Percentiles rank a stretch among this genome's conserved stretches.
These are phyloP conservation scores for Stomatorhinus walkeri DNA, from an alignment of 2,797 vertebrate genomes.

Conservation along the genomic window DNA sequence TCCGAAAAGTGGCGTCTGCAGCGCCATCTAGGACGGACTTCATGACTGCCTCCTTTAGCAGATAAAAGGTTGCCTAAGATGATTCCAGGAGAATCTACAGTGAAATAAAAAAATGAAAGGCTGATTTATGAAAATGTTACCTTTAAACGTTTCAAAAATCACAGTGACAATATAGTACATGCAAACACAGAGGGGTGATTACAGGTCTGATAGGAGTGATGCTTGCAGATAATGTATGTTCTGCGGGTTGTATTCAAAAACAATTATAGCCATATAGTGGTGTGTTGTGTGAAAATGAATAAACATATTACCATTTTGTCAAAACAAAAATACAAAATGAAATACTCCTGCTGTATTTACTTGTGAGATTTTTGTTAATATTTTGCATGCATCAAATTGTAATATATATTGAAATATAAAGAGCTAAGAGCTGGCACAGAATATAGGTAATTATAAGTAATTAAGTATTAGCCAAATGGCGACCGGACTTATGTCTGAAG, in stretches of 20 bases:
- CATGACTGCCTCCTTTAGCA: constrained; percentile 67
- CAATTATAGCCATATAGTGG: not conserved
- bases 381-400: not conserved
- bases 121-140: constrained; percentile 23
- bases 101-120: constrained; percentile 43
- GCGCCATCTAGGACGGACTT: constrained; percentile 95
- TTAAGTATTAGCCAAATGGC: constrained; percentile 28
- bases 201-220: not conserved
- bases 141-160: not conserved
- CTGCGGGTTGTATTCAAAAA: not conserved
- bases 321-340: not conserved
- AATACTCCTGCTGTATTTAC: not conserved
- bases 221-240: not conserved
- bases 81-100: constrained; percentile 50
- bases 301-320: not conserved
- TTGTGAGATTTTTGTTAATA: not conserved
- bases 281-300: not conserved
- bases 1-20: constrained; percentile 96
- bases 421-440: not conserved
- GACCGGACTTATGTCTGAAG: constrained; percentile 18
- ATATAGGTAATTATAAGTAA: not conserved
- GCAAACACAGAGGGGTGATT: not conserved
- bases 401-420: not conserved
- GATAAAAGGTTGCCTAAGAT: constrained; percentile 45
- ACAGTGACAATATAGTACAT: not conserved